Conservation (phyloP, 2,113 vertebrate genomes). For the Chunga burmeisteri region DNA sequence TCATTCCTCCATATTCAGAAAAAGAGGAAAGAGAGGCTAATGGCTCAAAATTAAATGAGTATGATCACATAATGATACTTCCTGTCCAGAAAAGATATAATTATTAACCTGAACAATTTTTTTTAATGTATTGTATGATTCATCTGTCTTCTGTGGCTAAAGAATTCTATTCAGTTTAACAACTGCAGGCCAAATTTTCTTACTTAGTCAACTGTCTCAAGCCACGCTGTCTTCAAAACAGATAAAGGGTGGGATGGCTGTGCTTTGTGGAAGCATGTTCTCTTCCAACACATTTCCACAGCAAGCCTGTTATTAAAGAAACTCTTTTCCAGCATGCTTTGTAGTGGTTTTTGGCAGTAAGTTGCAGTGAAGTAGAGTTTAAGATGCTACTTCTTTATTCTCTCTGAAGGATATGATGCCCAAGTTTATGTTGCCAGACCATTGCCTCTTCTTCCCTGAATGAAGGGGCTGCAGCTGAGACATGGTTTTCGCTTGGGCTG, state of each 20-base stretch:
- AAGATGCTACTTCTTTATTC: background rate
- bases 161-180: background rate
- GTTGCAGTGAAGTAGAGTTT: background rate
- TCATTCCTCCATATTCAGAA: conserved; percentile 9
- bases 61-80: background rate
- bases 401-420: background rate
- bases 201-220: background rate
- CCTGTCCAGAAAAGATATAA: conserved; percentile 4
- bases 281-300: background rate
- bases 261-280: background rate
- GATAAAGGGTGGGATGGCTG: background rate
- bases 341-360: background rate
- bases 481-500: background rate
- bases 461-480: background rate
- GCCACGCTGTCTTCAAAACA: background rate
- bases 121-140: background rate
- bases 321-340: background rate
- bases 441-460: background rate
- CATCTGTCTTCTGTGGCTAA: background rate
- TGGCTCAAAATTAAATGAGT: background rate
- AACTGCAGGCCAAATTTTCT: background rate
- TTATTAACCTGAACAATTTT: background rate
- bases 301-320: background rate
- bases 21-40: conserved; percentile 4
- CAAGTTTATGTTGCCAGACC: background rate